Evolutionary conservation across 1,140 invertebrate genomes (phyloP), one percentile per base, ranked within the genome.

Genomic region (Formica selysi): DNA sequence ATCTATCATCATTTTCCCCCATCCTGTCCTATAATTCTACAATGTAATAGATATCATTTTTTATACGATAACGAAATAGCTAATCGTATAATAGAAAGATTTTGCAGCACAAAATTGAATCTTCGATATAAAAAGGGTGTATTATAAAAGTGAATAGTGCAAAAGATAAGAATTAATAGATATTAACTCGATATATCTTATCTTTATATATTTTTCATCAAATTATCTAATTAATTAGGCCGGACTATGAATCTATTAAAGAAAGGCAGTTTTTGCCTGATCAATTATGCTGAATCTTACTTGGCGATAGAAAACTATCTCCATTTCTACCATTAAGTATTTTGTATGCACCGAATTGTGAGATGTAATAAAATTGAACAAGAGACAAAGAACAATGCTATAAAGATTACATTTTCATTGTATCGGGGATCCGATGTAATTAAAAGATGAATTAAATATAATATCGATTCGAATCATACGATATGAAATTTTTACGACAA

Each of bases 91-190:
- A 2, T 36, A 41, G 57, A 80, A 80, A 8, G 5, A 26, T 29
- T 57, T 26, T n/a, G 7, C 13, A 54, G 7, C 13, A n/a, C 7
- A 51, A 68, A 54, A 79, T 7, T 26, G n/a, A 54, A 67, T 29
- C 16, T 1, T 62, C 36, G n/a, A 61, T 76, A 54, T 22, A 11
- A 22, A 76, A 22, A 13, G 44, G 7, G 29, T 41, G 0, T 54
- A 36, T 22, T 2, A 51, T 22, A 48, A 36, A 38, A 67, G 16
- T 38, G 7, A 22, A 36, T 61, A 44, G 11, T 59, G 19, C 11
- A 5, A 29, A 48, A 74, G 54, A 83, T 74, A 73, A 81, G 36
- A 32, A 7, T 7, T 81, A 73, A 73, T 44, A 73, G 1, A 29
- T 29, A 29, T 29, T 29, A 26, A 44, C n/a, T 32, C 6, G 26